Conservation (phyloP, 1,140 invertebrate genomes). For the Arion vulgaris region DNA sequence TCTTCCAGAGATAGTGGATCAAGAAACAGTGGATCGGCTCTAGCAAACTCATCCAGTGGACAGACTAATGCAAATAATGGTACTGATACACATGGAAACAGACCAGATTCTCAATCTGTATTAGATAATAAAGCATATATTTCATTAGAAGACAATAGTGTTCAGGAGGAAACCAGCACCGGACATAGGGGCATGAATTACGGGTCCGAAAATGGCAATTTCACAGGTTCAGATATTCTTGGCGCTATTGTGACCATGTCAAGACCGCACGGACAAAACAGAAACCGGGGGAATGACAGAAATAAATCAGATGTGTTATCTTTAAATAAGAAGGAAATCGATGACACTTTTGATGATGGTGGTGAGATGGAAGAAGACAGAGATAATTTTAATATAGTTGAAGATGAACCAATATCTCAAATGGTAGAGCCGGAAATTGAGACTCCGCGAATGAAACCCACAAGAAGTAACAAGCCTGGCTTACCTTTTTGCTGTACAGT, state of each 20-base stretch:
- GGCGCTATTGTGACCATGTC: not conserved
- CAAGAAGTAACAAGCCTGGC: slow-evolving; percentile 9
- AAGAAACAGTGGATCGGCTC: not conserved
- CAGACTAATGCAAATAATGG: not conserved
- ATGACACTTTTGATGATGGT: slow-evolving; percentile 4
- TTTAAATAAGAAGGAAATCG: not conserved
- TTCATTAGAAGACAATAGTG: not conserved
- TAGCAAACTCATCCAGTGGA: not conserved
- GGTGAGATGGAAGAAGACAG: not conserved
- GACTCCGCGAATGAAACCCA: not conserved
- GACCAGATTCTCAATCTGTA: not conserved
- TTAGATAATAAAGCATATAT: not conserved
- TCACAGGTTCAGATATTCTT: not conserved
- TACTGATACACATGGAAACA: not conserved
- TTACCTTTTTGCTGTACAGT: slow-evolving; percentile 53
- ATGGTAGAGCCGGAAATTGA: not conserved
- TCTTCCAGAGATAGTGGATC: not conserved
- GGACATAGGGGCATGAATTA: not conserved
- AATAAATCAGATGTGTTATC: not conserved
- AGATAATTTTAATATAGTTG: slow-evolving; percentile 1
- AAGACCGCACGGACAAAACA: not conserved
- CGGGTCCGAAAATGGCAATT: not conserved
- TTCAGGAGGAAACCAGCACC: not conserved
- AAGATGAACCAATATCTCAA: not conserved
- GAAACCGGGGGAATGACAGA: not conserved